Conservation (phyloP, 2,113 vertebrate species). For the Myrmecophaga tridactyla region DNA sequence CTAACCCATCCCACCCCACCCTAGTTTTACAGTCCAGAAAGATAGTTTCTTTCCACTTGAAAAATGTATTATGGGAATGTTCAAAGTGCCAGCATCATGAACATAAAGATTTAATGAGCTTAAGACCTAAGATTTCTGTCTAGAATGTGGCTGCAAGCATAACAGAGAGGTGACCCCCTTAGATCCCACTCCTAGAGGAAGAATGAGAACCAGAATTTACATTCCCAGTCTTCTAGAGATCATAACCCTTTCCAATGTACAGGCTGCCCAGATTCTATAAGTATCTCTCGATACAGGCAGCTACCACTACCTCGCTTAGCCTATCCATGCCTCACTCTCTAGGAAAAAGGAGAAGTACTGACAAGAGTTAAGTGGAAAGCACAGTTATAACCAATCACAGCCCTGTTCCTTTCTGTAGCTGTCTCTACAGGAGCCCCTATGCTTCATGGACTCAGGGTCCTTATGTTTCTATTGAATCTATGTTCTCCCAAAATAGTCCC, state of each 20-base stretch:
- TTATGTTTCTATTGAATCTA: neutral
- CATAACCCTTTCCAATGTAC: neutral
- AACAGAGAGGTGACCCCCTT: neutral
- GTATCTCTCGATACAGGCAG: neutral
- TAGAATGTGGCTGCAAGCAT: neutral
- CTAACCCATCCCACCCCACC: neutral
- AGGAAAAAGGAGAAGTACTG: neutral
- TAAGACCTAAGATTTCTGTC: neutral
- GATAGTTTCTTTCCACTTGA: neutral
- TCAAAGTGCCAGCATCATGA: neutral
- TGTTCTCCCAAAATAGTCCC: neutral
- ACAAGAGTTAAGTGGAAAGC: neutral
- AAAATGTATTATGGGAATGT: neutral
- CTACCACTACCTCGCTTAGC: neutral
- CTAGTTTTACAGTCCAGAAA: neutral
- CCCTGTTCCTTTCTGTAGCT: neutral
- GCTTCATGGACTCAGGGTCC: neutral
- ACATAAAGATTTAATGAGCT: neutral
- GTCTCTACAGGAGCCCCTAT: neutral
- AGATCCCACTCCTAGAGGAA: neutral
- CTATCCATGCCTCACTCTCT: rapidly evolving
- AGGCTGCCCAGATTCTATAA: neutral
- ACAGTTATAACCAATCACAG: neutral
- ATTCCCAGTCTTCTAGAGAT: neutral
- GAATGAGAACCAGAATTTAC: neutral